These are phyloP conservation scores for Gryllus bimaculatus DNA, from an alignment of 1,140 invertebrate genomes.

Conservation along the genomic window DNA sequence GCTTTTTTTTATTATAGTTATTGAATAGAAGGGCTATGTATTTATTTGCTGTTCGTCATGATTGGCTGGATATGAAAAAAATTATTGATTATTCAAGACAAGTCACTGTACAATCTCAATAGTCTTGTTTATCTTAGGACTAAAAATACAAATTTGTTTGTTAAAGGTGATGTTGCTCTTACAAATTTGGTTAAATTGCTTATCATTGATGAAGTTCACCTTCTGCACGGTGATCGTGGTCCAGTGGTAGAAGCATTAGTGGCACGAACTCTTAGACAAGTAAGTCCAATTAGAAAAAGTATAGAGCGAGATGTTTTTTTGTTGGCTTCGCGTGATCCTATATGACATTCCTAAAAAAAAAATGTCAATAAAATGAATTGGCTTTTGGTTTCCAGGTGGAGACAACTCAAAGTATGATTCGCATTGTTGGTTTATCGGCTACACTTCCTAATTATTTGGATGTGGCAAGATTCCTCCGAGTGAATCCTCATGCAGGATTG, in stretches of 20 bases:
- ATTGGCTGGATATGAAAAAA: background rate
- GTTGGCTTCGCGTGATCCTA: too few species aligned
- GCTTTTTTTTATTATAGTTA: conserved; percentile 18
- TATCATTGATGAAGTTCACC: conserved; percentile 98
- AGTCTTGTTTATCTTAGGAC: background rate
- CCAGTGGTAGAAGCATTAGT: conserved; percentile 97
- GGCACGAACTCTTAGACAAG: conserved; percentile 85
- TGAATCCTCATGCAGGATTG: conserved; percentile 85
- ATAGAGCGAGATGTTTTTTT: background rate
- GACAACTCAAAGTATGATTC: conserved; percentile 90
- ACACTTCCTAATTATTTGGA: conserved; percentile 97
- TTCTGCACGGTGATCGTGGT: conserved; percentile 93
- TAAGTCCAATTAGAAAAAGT: conserved; percentile 26
- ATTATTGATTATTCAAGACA: too few species aligned
- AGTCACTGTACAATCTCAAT: background rate
- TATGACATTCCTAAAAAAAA: too few species aligned
- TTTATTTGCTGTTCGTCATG: background rate
- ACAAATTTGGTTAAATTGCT: conserved; percentile 85
- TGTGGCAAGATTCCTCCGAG: conserved; percentile 87
- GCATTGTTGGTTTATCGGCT: conserved; percentile 95
- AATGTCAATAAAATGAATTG: background rate
- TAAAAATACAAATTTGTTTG: background rate
- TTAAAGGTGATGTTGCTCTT: conserved; percentile 73
- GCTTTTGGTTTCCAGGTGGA: conserved; percentile 55
- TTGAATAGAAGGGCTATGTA: background rate